Evolutionary conservation across 1,140 invertebrate species (phyloP), one percentile per base, ranked within the genome.

Genomic region (Pseudomyrmex dendroicus): DNA sequence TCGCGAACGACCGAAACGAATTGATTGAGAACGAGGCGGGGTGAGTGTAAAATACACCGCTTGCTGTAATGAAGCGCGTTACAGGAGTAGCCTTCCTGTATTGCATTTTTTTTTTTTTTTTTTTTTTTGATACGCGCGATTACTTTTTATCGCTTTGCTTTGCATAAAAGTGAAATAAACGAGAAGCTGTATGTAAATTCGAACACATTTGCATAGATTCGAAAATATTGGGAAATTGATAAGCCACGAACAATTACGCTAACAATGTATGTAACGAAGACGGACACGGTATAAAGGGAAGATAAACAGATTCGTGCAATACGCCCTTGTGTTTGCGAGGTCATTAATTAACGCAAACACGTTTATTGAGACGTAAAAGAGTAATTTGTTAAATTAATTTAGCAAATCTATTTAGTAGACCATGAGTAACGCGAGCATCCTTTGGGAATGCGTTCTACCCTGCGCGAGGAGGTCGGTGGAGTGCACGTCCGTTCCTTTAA

Each of bases 311-410:
- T 52, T 5, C 13, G 10, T 12, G n/a, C 10, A 12, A 17, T 17
- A 72, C 10, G 12, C 22, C 2, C 17, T 3, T 48, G 22, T 0
- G 12, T 64, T 64, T n/a, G 12, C n/a, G 44, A 13, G 13, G 10
- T 50, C 15, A 17, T 4, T 64, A 76, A 76, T 76, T 76, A 54
- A 5, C 35, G 1, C 52, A 8, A 4, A 35, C 22, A 7, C 22
- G 17, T 7, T 4, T n/a, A 35, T 8, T 44, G 8, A 22, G 2
- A 59, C 46, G 57, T 17, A n/a, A 63, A 46, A 22, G 57, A 61
- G 57, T 61, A 20, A 10, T 61, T 20, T 46, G 9, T 63, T 46
- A 74, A 64, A 76, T 76, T 76, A 76, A 76, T 52, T 64, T 64
- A 25, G 25, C 35, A 63, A 63, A 52, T 76, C 48, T 35, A 64